These are phyloP conservation scores for Brenthis ino DNA, from an alignment of 2,888 invertebrate species.

Conservation along the genomic window DNA sequence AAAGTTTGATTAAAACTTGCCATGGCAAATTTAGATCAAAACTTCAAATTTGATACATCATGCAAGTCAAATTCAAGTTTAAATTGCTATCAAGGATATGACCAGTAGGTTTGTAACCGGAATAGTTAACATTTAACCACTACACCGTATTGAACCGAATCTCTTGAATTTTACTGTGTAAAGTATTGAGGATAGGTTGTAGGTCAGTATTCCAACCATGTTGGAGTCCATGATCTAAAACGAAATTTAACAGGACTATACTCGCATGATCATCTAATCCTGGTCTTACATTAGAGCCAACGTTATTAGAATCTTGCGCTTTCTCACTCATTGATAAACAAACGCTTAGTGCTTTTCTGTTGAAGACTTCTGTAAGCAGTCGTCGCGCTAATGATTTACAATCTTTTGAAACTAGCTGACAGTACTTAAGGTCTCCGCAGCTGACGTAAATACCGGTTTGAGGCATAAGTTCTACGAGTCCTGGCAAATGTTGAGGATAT, in stretches of 20 bases:
- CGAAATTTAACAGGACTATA: conserved; percentile 23
- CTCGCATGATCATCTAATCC: conserved; percentile 29
- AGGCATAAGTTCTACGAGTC: conserved; percentile 31
- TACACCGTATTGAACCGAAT: conserved; percentile 24
- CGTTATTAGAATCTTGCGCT: conserved; percentile 7
- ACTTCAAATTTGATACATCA: too few species aligned
- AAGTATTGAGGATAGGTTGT: conserved; percentile 26
- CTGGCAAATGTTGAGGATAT: conserved; percentile 22
- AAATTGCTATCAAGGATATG: too few species aligned
- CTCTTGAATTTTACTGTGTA: conserved; percentile 25
- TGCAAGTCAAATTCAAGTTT: too few species aligned
- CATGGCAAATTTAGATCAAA: too few species aligned
- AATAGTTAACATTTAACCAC: conserved; percentile 14
- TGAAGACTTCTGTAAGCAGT: conserved; percentile 30
- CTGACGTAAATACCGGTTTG: conserved; percentile 26
- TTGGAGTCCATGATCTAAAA: conserved; percentile 28
- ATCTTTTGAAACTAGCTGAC: conserved; percentile 24
- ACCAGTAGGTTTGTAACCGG: too few species aligned
- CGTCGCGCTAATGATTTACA: conserved; percentile 31
- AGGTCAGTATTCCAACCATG: conserved; percentile 31
- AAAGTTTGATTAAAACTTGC: too few species aligned
- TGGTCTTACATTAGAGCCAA: conserved; percentile 21
- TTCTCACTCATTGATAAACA: conserved; percentile 30
- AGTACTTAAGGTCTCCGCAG: conserved; percentile 22
- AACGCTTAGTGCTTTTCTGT: conserved; percentile 31